Evolutionary conservation across 2,113 vertebrate species (phyloP).

Genomic region (Ranitomeya variabilis): DNA sequence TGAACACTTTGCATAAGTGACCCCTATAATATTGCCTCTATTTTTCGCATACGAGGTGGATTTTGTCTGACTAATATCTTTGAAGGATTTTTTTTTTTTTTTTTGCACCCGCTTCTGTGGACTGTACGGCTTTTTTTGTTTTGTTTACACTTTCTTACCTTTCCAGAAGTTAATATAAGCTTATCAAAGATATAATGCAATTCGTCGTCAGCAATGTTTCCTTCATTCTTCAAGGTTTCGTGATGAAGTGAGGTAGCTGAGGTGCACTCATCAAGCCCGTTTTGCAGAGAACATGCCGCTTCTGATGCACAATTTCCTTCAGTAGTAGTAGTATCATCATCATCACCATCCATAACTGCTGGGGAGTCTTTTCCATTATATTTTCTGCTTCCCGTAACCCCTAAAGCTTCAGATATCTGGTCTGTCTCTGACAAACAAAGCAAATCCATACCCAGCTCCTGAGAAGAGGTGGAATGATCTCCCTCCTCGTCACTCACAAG

Average conservation of each 20-base stretch:
- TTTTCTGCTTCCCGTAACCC: constrained; percentile 64
- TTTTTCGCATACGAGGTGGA: no score
- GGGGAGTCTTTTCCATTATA: constrained; percentile 64
- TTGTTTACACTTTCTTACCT: constrained; percentile 73
- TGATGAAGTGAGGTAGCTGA: constrained; percentile 78
- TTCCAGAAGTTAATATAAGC: constrained; percentile 96
- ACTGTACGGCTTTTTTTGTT: no score
- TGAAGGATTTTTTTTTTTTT: no score
- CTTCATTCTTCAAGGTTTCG: constrained; percentile 71
- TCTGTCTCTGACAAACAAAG: constrained; percentile 59
- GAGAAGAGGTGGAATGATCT: constrained; percentile 58
- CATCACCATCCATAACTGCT: constrained; percentile 60
- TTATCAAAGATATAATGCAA: constrained; percentile 92
- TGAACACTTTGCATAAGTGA: no score
- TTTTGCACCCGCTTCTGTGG: no score
- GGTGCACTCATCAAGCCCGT: constrained; percentile 67
- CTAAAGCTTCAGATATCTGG: constrained; percentile 63
- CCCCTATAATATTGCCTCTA: no score
- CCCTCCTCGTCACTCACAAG: background rate
- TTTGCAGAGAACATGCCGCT: constrained; percentile 60
- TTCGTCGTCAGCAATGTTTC: constrained; percentile 73
- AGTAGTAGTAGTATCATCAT: constrained; percentile 62
- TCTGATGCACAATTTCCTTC: constrained; percentile 65
- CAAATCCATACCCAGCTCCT: constrained; percentile 69
- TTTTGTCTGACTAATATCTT: no score